Percentiles rank a stretch among this genome's conserved stretches.
phyloP scores from a whole-genome alignment of 2,888 invertebrate species.

The Steromphala cineraria region DNA sequence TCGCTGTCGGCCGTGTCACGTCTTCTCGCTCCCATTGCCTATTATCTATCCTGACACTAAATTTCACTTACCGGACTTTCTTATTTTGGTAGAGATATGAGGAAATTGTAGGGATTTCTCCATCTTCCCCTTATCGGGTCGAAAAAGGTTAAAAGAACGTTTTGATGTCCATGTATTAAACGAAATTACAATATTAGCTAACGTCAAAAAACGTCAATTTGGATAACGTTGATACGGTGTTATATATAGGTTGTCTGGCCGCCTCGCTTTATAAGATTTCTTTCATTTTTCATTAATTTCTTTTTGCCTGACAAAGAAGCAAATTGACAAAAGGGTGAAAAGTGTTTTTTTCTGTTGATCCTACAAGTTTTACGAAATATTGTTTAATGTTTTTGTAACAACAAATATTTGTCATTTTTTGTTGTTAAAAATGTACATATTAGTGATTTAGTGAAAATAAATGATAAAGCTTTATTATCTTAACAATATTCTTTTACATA shows the following conservation, averaged over 20 bases:
- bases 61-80: not conserved
- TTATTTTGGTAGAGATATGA: not conserved
- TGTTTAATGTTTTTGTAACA: no score
- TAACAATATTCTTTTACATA: no score
- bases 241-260: not conserved
- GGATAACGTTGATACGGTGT: not conserved
- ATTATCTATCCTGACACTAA: slow-evolving; percentile 14
- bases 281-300: no score
- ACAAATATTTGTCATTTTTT: no score
- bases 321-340: no score
- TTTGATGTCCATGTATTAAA: not conserved
- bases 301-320: no score
- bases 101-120: not conserved
- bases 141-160: not conserved
- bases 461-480: no score
- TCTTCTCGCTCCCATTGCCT: not conserved
- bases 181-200: not conserved
- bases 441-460: no score
- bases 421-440: no score
- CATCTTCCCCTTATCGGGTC: not conserved
- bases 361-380: no score
- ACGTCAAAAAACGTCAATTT: slow-evolving; percentile 11
- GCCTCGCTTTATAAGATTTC: no score
- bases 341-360: no score
- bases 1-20: slow-evolving; percentile 2